A percentile compares a stretch with the other conserved stretches of the same genome.
Evolutionary conservation across 2,113 vertebrate species (phyloP).

Genomic region (Eubucco bourcierii): DNA sequence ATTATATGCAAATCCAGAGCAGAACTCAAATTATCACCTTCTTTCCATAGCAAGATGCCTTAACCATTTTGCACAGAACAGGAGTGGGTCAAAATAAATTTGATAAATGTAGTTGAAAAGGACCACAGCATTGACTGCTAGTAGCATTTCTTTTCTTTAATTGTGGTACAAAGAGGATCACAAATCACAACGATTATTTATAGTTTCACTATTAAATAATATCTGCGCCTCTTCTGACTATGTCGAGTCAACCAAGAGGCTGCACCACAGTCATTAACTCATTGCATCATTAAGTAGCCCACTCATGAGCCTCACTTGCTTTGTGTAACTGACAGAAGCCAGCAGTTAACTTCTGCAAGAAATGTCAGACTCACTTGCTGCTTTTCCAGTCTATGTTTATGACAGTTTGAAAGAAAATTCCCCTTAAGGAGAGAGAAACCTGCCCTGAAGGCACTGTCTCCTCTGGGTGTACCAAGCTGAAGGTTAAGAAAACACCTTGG

Average conservation of each 20-base stretch:
- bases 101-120: not conserved
- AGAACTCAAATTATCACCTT: constrained; percentile 22
- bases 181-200: not conserved
- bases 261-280: not conserved
- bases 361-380: not conserved
- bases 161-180: not conserved
- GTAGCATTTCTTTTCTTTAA: not conserved
- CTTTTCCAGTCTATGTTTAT: not conserved
- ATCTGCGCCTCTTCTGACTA: not conserved
- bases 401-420: not conserved
- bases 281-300: rapidly evolving
- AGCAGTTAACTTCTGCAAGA: not conserved
- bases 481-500: not conserved
- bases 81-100: not conserved
- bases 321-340: not conserved
- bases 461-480: not conserved
- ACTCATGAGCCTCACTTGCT: not conserved
- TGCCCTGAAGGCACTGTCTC: not conserved
- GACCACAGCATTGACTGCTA: rapidly evolving
- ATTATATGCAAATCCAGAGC: constrained; percentile 41
- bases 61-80: not conserved
- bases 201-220: not conserved
- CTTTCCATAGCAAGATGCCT: not conserved
- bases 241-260: not conserved
- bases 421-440: not conserved